phyloP scores from a whole-genome alignment of 2,113 vertebrate species.

The Spea multiplicata region DNA sequence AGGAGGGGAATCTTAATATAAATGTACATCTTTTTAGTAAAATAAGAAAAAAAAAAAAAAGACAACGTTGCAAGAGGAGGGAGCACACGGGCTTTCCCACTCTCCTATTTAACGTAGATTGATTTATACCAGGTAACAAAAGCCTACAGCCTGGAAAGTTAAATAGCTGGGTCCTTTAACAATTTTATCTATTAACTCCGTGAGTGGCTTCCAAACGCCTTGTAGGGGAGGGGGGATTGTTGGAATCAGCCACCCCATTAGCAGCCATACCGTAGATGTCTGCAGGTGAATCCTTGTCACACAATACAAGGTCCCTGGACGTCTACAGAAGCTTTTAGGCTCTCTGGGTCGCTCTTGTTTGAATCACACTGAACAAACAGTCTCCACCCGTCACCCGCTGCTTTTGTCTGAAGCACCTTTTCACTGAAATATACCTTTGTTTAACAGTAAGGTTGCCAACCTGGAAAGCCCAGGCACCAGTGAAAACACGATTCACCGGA shows the following conservation, averaged over 20 bases:
- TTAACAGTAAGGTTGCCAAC: slow-evolving; percentile 60
- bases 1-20: too few species aligned
- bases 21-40: too few species aligned
- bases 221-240: slow-evolving; percentile 48
- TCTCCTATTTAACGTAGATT: too few species aligned
- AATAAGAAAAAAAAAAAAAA: too few species aligned
- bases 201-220: slow-evolving; percentile 50
- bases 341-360: slow-evolving; percentile 65
- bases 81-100: too few species aligned
- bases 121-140: slow-evolving; percentile 7
- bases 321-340: slow-evolving; percentile 63
- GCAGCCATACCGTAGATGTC: slow-evolving; percentile 52
- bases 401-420: slow-evolving; percentile 72
- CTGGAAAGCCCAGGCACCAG: slow-evolving; percentile 54
- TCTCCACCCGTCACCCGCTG: slow-evolving; percentile 73
- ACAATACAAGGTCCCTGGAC: slow-evolving; percentile 54
- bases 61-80: too few species aligned
- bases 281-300: slow-evolving; percentile 64
- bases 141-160: slow-evolving; percentile 38
- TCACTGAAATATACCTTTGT: slow-evolving; percentile 67
- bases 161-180: slow-evolving; percentile 47
- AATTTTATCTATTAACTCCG: slow-evolving; percentile 61
- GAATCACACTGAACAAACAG: slow-evolving; percentile 79
- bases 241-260: slow-evolving; percentile 51
- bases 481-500: slow-evolving; percentile 50